These are phyloP conservation scores for Microchirus variegatus DNA, from an alignment of 2,797 vertebrate species.

Conservation along the genomic window DNA sequence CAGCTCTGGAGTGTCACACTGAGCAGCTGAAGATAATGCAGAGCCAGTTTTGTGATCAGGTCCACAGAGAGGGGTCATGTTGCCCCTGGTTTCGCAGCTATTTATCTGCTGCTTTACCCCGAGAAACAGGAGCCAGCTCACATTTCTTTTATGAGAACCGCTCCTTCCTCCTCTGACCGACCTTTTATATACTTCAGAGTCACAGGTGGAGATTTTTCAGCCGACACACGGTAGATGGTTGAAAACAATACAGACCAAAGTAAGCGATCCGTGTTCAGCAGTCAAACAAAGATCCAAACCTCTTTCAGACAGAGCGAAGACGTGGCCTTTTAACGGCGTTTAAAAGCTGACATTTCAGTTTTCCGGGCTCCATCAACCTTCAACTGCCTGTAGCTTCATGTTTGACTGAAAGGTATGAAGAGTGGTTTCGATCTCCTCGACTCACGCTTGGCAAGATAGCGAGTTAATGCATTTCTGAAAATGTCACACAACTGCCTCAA, in stretches of 20 bases:
- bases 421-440: background rate
- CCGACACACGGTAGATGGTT: slow-evolving; percentile 32
- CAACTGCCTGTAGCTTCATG: background rate
- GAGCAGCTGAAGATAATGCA: slow-evolving; percentile 44
- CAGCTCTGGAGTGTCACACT: slow-evolving; percentile 17
- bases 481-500: background rate
- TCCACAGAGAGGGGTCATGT: slow-evolving; percentile 73
- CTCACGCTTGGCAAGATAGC: background rate
- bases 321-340: background rate
- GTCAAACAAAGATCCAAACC: slow-evolving; percentile 14
- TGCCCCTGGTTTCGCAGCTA: slow-evolving; percentile 61
- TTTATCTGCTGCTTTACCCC: slow-evolving; percentile 41
- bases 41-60: slow-evolving; percentile 56
- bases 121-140: slow-evolving; percentile 51
- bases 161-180: slow-evolving; percentile 51
- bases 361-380: background rate
- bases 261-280: slow-evolving; percentile 12
- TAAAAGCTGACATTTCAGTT: background rate
- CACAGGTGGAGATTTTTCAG: slow-evolving; percentile 43
- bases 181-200: slow-evolving; percentile 38
- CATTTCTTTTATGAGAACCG: slow-evolving; percentile 63
- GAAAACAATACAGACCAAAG: slow-evolving; percentile 28
- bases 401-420: background rate
- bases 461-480: background rate
- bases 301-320: background rate